These are phyloP conservation scores for Amiota communis DNA, from an alignment of 2,888 invertebrate genomes.

Conservation along the genomic window DNA sequence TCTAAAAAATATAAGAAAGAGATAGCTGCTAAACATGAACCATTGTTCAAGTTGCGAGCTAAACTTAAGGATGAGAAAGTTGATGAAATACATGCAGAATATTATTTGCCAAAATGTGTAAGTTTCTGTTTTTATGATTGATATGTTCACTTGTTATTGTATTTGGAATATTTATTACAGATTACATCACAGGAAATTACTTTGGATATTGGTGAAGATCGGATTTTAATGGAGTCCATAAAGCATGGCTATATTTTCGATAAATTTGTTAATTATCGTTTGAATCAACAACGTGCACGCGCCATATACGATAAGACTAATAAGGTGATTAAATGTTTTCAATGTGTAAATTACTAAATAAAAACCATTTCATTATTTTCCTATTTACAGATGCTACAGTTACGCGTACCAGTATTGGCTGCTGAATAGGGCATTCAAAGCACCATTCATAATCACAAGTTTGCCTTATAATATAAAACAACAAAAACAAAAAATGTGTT, in stretches of 20 bases:
- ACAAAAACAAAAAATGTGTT: too few relatives aligned
- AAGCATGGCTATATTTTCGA: slow-evolving; percentile 79
- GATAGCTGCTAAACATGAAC: slow-evolving; percentile 60
- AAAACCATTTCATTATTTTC: slow-evolving; percentile 17
- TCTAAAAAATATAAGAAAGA: slow-evolving; percentile 39
- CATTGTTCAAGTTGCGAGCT: slow-evolving; percentile 77
- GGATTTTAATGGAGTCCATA: slow-evolving; percentile 80
- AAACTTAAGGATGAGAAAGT: slow-evolving; percentile 74
- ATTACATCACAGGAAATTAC: slow-evolving; percentile 78
- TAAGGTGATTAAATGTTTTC: slow-evolving; percentile 68
- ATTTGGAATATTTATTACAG: slow-evolving; percentile 71
- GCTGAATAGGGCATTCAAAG: background rate
- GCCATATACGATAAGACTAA: slow-evolving; percentile 76
- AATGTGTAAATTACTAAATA: slow-evolving; percentile 27
- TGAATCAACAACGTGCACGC: slow-evolving; percentile 76
- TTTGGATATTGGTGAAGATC: slow-evolving; percentile 83
- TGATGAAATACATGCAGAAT: slow-evolving; percentile 69
- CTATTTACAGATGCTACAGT: slow-evolving; percentile 68
- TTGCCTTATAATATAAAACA: background rate
- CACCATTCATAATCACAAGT: too few relatives aligned
- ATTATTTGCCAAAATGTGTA: slow-evolving; percentile 72
- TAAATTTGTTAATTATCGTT: slow-evolving; percentile 79
- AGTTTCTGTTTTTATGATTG: slow-evolving; percentile 35
- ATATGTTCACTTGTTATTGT: background rate
- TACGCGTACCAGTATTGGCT: slow-evolving; percentile 64